Evolutionary conservation across 2,113 vertebrate genomes (phyloP).

Genomic region (Podarcis muralis): DNA sequence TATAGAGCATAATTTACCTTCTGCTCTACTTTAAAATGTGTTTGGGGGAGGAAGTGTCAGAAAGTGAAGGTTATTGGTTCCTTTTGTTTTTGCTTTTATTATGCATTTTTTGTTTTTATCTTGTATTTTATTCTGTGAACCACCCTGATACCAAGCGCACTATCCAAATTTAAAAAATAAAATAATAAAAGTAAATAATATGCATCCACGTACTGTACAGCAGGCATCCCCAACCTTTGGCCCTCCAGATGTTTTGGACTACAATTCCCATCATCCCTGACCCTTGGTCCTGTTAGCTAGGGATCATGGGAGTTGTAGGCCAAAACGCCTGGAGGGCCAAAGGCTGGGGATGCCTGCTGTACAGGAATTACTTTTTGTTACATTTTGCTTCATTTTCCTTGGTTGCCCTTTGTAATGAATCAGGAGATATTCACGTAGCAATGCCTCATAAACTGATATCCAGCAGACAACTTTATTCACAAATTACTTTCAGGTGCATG

Average conservation of each 20-base stretch:
- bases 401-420: slow-evolving; percentile 60
- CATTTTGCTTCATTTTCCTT: slow-evolving; percentile 62
- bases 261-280: too few species aligned
- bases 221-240: too few species aligned
- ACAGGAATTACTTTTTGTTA: slow-evolving; percentile 61
- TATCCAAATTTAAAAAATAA: neutral
- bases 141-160: too few species aligned
- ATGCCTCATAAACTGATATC: slow-evolving; percentile 50
- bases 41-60: too few species aligned
- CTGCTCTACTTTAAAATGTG: too few species aligned
- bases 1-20: neutral
- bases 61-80: too few species aligned
- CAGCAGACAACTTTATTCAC: neutral
- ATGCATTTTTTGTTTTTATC: neutral
- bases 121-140: neutral
- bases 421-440: slow-evolving; percentile 57
- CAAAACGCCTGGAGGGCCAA: too few species aligned
- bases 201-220: slow-evolving; percentile 17
- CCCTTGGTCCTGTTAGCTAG: too few species aligned
- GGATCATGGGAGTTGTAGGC: too few species aligned
- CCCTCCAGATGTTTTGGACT: too few species aligned
- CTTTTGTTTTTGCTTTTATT: too few species aligned
- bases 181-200: slow-evolving; percentile 14
- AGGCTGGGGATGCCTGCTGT: neutral
- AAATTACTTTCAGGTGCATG: neutral